These are phyloP conservation scores for Gouania willdenowi DNA, from an alignment of 2,797 vertebrate genomes.

Conservation along the genomic window DNA sequence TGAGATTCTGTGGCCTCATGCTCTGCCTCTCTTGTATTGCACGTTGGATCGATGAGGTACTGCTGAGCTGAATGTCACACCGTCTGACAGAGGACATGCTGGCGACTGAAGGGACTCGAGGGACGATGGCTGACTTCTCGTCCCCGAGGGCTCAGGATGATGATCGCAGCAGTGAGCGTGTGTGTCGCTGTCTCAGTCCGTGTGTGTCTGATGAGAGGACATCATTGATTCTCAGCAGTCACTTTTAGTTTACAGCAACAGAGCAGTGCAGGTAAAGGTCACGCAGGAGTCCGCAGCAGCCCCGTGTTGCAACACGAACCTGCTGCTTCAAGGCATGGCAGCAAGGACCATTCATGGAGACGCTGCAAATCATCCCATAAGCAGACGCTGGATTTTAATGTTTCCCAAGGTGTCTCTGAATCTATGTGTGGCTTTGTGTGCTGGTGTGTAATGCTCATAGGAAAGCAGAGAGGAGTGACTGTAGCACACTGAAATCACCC, in stretches of 20 bases:
- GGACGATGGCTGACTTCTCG: constrained; percentile 36
- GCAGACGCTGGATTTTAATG: constrained; percentile 2
- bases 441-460: background rate
- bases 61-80: constrained; percentile 58
- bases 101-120: constrained; percentile 35
- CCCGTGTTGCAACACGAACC: constrained; percentile 1
- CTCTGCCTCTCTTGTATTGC: constrained; percentile 5
- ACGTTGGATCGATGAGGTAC: constrained; percentile 53
- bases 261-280: constrained; percentile 45
- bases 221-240: constrained; percentile 49
- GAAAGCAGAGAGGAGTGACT: constrained; percentile 2
- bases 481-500: constrained; percentile 1
- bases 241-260: constrained; percentile 37
- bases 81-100: constrained; percentile 51
- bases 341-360: constrained; percentile 3
- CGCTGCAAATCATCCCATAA: constrained; percentile 16
- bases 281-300: constrained; percentile 13
- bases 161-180: constrained; percentile 13
- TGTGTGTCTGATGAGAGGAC: constrained; percentile 31
- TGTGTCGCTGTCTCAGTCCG: constrained; percentile 10
- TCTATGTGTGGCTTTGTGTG: background rate
- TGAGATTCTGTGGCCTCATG: background rate
- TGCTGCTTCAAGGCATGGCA: constrained; percentile 15
- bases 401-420: background rate
- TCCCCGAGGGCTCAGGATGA: constrained; percentile 31